Evolutionary conservation across 2,113 vertebrate species (phyloP).

Genomic region (Malurus elegans): DNA sequence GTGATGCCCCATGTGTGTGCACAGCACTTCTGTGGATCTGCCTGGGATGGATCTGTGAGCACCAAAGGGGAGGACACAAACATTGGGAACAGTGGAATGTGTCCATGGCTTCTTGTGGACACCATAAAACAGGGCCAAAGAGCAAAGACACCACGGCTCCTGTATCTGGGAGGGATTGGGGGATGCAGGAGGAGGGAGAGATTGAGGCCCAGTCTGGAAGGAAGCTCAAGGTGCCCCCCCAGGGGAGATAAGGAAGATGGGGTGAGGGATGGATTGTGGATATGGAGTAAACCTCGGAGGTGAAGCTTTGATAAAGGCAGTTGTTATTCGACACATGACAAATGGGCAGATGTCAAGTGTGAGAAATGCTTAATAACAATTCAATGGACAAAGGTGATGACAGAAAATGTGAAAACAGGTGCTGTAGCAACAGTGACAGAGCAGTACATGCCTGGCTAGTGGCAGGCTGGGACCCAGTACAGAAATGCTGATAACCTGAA

Average conservation of each 20-base stretch:
- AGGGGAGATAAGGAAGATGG: neutral
- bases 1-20: neutral
- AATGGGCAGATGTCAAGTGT: neutral
- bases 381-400: neutral
- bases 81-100: neutral
- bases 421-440: neutral
- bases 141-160: accelerated
- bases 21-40: neutral
- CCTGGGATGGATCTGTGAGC: neutral
- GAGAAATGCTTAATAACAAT: neutral
- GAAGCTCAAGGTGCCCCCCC: neutral
- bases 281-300: neutral
- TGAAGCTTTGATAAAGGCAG: neutral
- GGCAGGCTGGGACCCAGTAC: neutral
- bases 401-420: neutral
- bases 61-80: neutral
- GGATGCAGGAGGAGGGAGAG: neutral
- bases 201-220: neutral
- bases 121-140: neutral
- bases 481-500: neutral
- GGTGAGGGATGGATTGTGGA: no score
- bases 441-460: accelerated
- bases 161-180: neutral
- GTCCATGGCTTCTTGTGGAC: neutral
- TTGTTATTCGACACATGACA: neutral